phyloP scores from a whole-genome alignment of 2,113 vertebrate species.

The Scartelaos histophorus region DNA sequence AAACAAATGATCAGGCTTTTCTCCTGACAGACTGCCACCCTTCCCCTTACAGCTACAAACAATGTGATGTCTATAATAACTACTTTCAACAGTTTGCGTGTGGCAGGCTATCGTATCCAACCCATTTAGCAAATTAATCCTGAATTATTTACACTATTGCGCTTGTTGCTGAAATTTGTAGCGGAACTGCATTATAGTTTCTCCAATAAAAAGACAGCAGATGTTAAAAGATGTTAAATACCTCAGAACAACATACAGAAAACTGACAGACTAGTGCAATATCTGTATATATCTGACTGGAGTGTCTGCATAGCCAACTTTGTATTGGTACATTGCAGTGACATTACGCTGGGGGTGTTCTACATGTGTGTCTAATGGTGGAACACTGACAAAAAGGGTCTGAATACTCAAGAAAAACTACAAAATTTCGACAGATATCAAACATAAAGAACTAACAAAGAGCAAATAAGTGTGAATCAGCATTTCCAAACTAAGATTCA shows the following conservation, averaged over 20 bases:
- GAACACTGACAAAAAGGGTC: not conserved
- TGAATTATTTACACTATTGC: not conserved
- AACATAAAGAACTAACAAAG: too few species aligned
- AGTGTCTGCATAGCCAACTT: too few species aligned
- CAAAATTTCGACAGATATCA: too few species aligned
- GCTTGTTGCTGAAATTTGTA: not conserved
- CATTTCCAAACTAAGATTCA: too few species aligned
- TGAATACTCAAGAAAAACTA: not conserved
- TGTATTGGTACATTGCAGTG: too few species aligned
- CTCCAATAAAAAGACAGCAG: not conserved
- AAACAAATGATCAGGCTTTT: not conserved
- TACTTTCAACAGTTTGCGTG: not conserved
- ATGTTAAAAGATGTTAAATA: not conserved
- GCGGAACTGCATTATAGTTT: not conserved
- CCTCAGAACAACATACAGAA: not conserved
- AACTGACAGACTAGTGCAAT: not conserved
- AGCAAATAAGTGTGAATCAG: too few species aligned
- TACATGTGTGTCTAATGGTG: too few species aligned
- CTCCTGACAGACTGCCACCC: not conserved
- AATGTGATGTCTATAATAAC: not conserved
- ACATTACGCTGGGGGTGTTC: too few species aligned
- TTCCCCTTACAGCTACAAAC: not conserved
- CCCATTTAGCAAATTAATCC: conserved; percentile 2
- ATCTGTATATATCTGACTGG: too few species aligned
- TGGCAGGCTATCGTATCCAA: not conserved